Conservation (phyloP, 2,797 vertebrate genomes). For the Erithacus rubecula region DNA sequence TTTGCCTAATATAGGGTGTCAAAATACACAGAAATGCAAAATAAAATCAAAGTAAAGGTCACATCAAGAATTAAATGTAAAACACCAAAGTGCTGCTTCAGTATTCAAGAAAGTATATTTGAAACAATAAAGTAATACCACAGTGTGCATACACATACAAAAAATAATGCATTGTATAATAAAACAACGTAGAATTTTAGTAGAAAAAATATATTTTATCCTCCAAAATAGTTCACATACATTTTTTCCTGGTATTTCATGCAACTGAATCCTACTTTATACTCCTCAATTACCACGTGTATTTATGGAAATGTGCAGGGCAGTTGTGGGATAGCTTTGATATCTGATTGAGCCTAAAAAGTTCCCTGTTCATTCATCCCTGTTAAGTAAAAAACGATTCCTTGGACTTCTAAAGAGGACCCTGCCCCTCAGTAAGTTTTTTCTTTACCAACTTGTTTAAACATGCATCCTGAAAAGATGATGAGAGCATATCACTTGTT, state of each 20-base stretch:
- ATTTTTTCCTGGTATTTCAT: background rate
- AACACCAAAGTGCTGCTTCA: background rate
- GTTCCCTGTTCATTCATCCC: background rate
- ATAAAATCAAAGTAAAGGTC: background rate
- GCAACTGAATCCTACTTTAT: background rate
- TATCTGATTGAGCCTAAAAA: background rate
- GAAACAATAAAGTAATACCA: background rate
- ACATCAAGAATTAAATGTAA: background rate
- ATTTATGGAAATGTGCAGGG: background rate
- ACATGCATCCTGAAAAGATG: background rate
- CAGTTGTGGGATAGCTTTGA: background rate
- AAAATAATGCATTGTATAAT: background rate
- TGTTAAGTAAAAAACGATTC: background rate
- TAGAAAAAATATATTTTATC: background rate
- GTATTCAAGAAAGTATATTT: background rate
- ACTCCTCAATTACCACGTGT: background rate
- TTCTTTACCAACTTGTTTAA: background rate
- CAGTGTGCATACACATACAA: fast-evolving
- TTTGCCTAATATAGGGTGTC: background rate
- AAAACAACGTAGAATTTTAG: background rate
- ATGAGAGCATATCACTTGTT: background rate
- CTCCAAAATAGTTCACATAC: background rate
- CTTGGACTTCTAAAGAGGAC: background rate
- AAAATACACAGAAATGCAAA: background rate
- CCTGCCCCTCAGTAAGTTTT: background rate